phyloP scores from a whole-genome alignment of 2,797 vertebrate species.

The Aldrovandia affinis region DNA sequence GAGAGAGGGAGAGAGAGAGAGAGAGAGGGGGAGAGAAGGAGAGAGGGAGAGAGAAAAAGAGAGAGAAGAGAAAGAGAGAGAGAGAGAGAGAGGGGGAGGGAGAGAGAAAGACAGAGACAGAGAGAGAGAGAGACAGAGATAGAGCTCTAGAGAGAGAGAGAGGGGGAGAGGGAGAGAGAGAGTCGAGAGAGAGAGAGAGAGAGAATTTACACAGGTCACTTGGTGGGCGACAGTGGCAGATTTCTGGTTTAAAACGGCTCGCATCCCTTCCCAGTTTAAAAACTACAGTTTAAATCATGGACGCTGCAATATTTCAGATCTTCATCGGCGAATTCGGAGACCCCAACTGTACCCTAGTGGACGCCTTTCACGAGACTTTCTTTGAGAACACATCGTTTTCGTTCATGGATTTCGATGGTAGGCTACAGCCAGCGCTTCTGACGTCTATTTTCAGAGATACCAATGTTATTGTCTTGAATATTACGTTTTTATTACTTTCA shows the following conservation, averaged over 20 bases:
- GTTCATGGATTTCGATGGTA: slow-evolving; percentile 82
- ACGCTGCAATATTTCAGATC: slow-evolving; percentile 76
- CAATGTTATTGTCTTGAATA: not conserved
- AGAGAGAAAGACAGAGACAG: not conserved
- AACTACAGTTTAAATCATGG: slow-evolving; percentile 62
- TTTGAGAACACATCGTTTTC: slow-evolving; percentile 78
- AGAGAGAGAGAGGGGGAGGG: not conserved
- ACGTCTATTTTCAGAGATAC: not conserved
- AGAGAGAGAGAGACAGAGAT: not conserved
- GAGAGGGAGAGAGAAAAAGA: not conserved
- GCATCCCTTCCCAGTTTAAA: not conserved
- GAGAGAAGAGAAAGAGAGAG: not conserved
- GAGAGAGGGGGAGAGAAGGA: not conserved
- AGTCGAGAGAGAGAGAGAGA: not conserved
- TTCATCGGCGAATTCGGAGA: slow-evolving; percentile 85
- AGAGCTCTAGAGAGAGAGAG: not conserved
- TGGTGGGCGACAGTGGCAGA: not conserved
- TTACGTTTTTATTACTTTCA: not conserved
- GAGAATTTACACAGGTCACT: slow-evolving; percentile 15
- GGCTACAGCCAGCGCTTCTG: slow-evolving; percentile 37
- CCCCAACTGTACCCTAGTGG: slow-evolving; percentile 88
- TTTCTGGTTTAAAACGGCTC: not conserved
- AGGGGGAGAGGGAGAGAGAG: not conserved
- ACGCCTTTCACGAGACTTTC: slow-evolving; percentile 80
- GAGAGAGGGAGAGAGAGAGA: not conserved